phyloP scores from a whole-genome alignment of 2,888 invertebrate species.

The Spicauda simplicius region DNA sequence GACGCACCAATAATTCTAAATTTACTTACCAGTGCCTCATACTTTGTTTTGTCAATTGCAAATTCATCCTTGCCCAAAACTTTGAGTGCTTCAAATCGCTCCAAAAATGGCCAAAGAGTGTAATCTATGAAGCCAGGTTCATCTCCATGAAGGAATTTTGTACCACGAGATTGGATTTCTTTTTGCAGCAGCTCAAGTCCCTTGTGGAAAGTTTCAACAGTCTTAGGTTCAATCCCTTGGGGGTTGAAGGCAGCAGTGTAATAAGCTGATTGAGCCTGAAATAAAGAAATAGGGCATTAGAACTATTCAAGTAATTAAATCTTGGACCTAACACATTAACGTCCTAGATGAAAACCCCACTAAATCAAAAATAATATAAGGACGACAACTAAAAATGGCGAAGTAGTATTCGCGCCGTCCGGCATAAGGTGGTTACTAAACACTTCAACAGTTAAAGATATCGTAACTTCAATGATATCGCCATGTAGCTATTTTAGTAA shows the following conservation, averaged over 20 bases:
- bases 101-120: constrained; percentile 95
- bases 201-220: constrained; percentile 79
- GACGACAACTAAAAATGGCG: too few species aligned
- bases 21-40: constrained; percentile 85
- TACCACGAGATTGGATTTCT: constrained; percentile 86
- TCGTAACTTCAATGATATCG: too few species aligned
- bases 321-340: too few species aligned
- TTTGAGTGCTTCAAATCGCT: constrained; percentile 84
- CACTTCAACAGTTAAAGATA: too few species aligned
- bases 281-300: not conserved
- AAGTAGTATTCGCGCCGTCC: too few species aligned
- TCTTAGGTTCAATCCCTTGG: constrained; percentile 62
- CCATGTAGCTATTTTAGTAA: too few species aligned
- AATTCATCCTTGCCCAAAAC: constrained; percentile 86
- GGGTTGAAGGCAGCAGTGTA: constrained; percentile 80
- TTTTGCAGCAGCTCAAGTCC: constrained; percentile 87
- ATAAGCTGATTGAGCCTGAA: constrained; percentile 81
- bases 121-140: constrained; percentile 92
- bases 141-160: constrained; percentile 87
- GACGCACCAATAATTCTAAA: not conserved
- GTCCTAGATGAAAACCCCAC: too few species aligned
- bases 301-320: too few species aligned
- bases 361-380: too few species aligned
- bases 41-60: constrained; percentile 87
- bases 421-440: too few species aligned